Evolutionary conservation across 2,113 vertebrate genomes (phyloP), one percentile per base, ranked within the genome.

Genomic region (Motacilla alba): DNA sequence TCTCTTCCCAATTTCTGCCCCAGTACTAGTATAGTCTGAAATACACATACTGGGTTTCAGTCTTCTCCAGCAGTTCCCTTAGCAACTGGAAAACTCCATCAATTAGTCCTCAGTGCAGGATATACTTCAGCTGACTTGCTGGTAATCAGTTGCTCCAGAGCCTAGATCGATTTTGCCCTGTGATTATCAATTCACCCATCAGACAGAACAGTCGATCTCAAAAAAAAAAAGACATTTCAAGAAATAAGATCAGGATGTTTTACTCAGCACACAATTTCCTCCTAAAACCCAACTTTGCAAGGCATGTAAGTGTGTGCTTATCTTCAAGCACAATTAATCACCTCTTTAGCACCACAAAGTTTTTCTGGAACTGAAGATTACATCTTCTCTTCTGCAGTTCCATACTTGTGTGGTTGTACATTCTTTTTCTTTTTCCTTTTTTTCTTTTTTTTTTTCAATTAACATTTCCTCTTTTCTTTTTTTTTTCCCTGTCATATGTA

Each of bases 221-320:
- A 95, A 74, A 93, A 91, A 53, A 93, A 96, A 60, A 83, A 55
- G 33, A 23, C 1, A 0, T 49, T 83, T 56, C 66, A 50, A 56
- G 63, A 94, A 95, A 75, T 74, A 95, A 96, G 95, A 96, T 64
- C 59, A 89, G 76, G 67, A 59, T 84, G 69, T 87, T 94, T 88
- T 91, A 87, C 52, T 91, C 86, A 50, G 58, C 23, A 13, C 27
- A 70, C 31, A 66, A 16, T 52, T 85, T 88, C 87, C 55, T 92
- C 60, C 70, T 56, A 39, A 24, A 59, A 55, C 52, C 30, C 27
- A 52, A 22, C 60, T 94, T 70, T 70, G 39, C 27, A 68, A 66
- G 68, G 28, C 67, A 87, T 5, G 0, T 63, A 78, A 60, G 33
- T 15, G 26, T 55, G 55, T 53, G 50, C 39, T 87, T 87, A 91